phyloP scores from a whole-genome alignment of 1,140 invertebrate species.

The Atta texana region DNA sequence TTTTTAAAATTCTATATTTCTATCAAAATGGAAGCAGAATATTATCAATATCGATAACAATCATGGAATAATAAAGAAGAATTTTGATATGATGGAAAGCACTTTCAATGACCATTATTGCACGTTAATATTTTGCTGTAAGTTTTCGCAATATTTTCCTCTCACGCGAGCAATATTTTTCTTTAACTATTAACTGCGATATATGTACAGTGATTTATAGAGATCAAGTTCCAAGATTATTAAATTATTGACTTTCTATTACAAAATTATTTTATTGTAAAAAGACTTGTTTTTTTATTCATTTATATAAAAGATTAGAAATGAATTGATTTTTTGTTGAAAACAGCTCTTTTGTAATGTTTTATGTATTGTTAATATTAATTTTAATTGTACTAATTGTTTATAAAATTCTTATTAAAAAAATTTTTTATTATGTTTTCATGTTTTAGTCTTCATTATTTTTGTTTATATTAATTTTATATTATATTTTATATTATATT shows the following conservation, averaged over 20 bases:
- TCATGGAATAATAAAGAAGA: neutral
- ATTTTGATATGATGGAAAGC: neutral
- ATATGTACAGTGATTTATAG: neutral
- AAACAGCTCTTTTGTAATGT: neutral
- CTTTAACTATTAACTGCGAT: neutral
- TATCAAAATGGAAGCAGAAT: neutral
- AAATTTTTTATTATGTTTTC: neutral
- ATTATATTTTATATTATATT: neutral
- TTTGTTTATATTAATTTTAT: neutral
- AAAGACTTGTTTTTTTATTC: neutral
- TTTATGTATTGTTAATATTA: neutral
- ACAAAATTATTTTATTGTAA: neutral
- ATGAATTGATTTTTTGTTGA: neutral
- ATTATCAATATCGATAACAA: constrained; percentile 14
- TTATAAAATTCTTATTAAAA: neutral
- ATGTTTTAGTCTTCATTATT: neutral
- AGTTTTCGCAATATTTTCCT: constrained; percentile 1
- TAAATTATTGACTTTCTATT: constrained; percentile 10
- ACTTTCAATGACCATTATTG: constrained; percentile 13
- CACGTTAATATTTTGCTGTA: neutral
- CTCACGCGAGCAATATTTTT: constrained; percentile 2
- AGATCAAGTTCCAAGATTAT: neutral
- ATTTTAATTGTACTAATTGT: neutral
- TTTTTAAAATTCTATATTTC: neutral
- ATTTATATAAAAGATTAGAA: neutral